Evolutionary conservation across 2,113 vertebrate species (phyloP), one percentile per base, ranked within the genome.

Genomic region (Oreochromis aureus): DNA sequence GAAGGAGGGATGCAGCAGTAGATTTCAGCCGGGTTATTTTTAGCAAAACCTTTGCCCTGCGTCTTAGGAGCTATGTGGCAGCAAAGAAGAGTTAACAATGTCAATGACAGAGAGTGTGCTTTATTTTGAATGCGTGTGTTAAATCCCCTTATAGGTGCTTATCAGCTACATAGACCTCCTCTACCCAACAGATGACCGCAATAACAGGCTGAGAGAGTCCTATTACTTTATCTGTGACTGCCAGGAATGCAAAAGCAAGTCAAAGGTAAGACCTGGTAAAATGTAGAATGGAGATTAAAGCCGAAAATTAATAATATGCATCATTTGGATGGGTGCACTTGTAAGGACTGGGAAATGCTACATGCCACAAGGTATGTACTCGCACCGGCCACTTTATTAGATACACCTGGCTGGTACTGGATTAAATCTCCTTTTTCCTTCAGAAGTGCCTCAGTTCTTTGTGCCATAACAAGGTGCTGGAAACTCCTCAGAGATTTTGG

Each of bases 161-260:
- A 99, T 97, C 93, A 99, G 98, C 95, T 99, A 99, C 87, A 99
- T 99, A 80, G 99, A 99, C 89, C 95, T 99, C 39, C 95, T 99
- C 16, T 99, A 99, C 86, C 97, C 98, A 16, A 98, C 98, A 22
- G 98, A 98, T 56, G 99, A 99, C 80, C 96, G 99, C 54, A 98
- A 98, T 12, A 97, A 96, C 86, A 94, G 97, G 81, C 91, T 99
- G 58, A 96, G 95, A 90, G 98, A 99, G 32, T 96, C 96, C 0
- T 99, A 99, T 59, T 98, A 98, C 94, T 99, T 99, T 48, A 97
- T 91, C n/a, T 99, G 98, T 30, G 95, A 97, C 39, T 99, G 99
- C 87, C 94, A 76, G 85, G 98, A 99, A 80, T 99, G 98, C n/a
- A 86, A 93, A 82, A 98, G 90, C 2, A 98, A 94, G 89, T 96